Base-by-base conservation (phyloP, 2,797 vertebrate species). In the Ambastaia sidthimunki region DNA sequence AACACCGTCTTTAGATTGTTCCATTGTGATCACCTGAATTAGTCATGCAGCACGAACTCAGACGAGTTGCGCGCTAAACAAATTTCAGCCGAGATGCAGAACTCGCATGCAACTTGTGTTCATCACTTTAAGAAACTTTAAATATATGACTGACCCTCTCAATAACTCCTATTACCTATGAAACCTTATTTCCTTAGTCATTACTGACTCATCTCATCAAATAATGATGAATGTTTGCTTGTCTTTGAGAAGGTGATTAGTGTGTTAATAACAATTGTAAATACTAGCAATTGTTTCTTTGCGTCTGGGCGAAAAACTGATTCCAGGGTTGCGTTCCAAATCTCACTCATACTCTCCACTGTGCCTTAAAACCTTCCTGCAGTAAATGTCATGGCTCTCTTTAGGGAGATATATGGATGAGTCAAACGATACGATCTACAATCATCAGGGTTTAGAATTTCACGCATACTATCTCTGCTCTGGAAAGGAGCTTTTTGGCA, bases 321-420 rank as follows among this genome's bases (percentile, higher is more conserved):
- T 87, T 92, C 86, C 89, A 78, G 71, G 54, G 82, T 65, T 77
- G 68, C 71, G 74, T 83, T 86, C 81, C 89, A 85, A 85, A 88
- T 90, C 88, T 88, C 89, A 71, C 82, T 81, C 86, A 71, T 63
- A 78, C 72, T 55, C 41, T 23, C 85, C 89, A 87, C 88, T 89
- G 86, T 91, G 90, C 88, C 91, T 91, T 92, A 89, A 91, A 93
- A 93, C 90, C 91, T 89, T 91, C 89, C 90, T 91, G 88, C 86
- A 80, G 83, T 93, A 91, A 92, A 92, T 91, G 89, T 93, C 90
- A 92, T 52, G 68, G 62, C 62, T 81, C 84, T 69, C 52, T 84
- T 87, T 82, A 68, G 76, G 66, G 87, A 88, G 89, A 93, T 89
- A 88, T 89, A 92, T 86, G 76, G 84, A 85, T 28, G 84, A 83